A percentile compares a stretch with the other conserved stretches of the same genome.
Conservation (phyloP, 2,797 vertebrate species). For the Sebastes nivosus region DNA sequence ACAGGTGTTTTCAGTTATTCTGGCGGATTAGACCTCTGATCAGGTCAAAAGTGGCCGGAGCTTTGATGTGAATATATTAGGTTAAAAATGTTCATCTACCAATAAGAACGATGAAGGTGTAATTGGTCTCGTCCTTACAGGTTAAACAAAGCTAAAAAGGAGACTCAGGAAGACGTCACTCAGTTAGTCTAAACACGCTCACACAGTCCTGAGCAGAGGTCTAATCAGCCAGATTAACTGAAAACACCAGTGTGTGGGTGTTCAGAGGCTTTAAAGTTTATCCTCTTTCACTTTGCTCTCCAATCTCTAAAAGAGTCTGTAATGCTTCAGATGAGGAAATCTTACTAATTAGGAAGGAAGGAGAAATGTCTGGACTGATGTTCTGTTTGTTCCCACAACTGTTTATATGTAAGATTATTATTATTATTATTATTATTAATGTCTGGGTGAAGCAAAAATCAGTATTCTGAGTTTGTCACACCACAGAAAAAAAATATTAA, state of each 20-base stretch:
- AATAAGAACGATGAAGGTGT: not conserved
- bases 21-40: too few relatives aligned
- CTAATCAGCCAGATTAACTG: not conserved
- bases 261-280: not conserved
- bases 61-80: too few relatives aligned
- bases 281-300: not conserved
- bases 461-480: too few relatives aligned
- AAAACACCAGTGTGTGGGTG: not conserved
- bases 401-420: not conserved
- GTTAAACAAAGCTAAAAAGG: not conserved
- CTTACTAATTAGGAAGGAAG: not conserved
- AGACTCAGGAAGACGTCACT: not conserved
- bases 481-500: too few relatives aligned
- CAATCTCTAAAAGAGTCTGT: not conserved
- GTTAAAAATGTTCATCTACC: too few relatives aligned
- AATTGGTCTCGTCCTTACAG: not conserved
- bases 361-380: not conserved
- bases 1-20: too few relatives aligned
- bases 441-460: too few relatives aligned
- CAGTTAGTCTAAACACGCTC: not conserved
- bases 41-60: too few relatives aligned
- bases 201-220: not conserved
- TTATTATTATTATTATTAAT: not conserved
- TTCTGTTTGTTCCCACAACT: not conserved
- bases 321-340: not conserved